Evolutionary conservation across 2,113 vertebrate genomes (phyloP).

Genomic region (Micromys minutus): DNA sequence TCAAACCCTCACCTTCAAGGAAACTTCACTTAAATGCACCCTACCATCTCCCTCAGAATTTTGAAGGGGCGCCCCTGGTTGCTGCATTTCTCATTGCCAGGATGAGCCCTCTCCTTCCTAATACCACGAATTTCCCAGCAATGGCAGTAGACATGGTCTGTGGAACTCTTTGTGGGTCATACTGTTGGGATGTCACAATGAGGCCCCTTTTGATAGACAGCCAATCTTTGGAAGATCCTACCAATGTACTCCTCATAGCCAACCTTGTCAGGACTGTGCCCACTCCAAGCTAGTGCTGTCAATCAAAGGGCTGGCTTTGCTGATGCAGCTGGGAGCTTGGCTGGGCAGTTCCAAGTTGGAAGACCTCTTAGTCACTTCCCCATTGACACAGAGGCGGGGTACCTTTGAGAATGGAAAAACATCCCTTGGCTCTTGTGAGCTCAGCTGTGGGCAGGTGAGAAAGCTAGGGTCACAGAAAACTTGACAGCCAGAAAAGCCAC

Average conservation of each 20-base stretch:
- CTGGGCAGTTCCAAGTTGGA: neutral
- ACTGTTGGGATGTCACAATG: neutral
- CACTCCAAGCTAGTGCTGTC: neutral
- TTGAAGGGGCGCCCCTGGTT: neutral
- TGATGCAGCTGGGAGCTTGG: neutral
- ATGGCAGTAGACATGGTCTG: neutral
- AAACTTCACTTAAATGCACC: neutral
- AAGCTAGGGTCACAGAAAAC: neutral
- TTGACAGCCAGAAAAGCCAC: neutral
- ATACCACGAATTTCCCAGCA: neutral
- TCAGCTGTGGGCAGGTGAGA: neutral
- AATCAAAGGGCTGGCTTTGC: neutral
- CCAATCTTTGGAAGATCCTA: neutral
- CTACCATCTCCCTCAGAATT: neutral
- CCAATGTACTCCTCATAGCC: fast-evolving
- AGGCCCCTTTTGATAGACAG: neutral
- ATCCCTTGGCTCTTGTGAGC: neutral
- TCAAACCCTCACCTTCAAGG: neutral
- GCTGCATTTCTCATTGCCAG: neutral
- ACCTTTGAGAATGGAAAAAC: neutral
- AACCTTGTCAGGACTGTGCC: neutral
- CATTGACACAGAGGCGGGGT: too few species aligned
- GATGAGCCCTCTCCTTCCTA: neutral
- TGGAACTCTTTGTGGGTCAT: neutral
- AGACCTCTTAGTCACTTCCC: neutral